These are phyloP conservation scores for Boloria euphrosyne DNA, from an alignment of 2,888 invertebrate genomes.

Conservation along the genomic window DNA sequence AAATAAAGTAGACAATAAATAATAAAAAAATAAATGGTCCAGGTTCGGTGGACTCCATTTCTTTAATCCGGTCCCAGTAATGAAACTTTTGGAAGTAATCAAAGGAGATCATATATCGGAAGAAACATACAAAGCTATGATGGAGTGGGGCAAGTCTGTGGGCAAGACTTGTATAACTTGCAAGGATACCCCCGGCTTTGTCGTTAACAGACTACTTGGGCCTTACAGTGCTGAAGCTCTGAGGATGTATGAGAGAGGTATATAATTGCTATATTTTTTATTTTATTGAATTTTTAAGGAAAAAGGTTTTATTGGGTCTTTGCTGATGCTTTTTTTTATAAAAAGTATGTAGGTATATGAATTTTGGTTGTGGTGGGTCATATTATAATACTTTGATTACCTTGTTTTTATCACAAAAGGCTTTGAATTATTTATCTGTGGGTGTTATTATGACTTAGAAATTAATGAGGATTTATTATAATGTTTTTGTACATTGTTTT, in stretches of 20 bases:
- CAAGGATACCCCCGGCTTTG: slow-evolving; percentile 96
- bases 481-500: no score
- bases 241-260: slow-evolving; percentile 90
- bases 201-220: slow-evolving; percentile 92
- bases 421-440: no score
- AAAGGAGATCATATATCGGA: slow-evolving; percentile 89
- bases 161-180: slow-evolving; percentile 93
- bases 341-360: no score
- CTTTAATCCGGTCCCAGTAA: slow-evolving; percentile 95
- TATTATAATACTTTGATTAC: no score
- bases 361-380: no score
- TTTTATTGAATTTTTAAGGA: background rate
- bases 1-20: no score
- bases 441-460: no score
- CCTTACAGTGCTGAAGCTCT: slow-evolving; percentile 92
- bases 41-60: slow-evolving; percentile 94
- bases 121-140: slow-evolving; percentile 86
- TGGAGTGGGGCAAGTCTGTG: slow-evolving; percentile 90
- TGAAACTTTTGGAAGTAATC: slow-evolving; percentile 94
- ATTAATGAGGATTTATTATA: no score
- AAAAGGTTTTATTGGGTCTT: background rate
- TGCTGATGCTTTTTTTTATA: background rate
- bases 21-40: background rate
- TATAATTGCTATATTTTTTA: slow-evolving; percentile 2
- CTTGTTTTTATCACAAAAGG: no score